Base-by-base conservation (phyloP, 2,888 invertebrate species). In the Mellilla xanthometata region DNA sequence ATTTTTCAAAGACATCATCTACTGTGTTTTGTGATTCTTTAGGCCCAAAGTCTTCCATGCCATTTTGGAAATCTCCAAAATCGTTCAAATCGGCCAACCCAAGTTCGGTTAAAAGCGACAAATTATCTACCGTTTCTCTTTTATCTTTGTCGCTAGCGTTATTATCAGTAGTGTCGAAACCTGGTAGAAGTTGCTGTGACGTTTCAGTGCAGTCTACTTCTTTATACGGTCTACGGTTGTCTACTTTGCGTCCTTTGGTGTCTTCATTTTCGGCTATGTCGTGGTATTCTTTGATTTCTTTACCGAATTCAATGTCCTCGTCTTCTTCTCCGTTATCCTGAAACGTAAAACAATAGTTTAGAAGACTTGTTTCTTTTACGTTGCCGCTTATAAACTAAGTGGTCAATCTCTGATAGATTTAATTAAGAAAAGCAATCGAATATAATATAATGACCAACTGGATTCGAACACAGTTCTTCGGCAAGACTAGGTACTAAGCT, bases 271-370 rank as follows among this genome's bases (percentile, higher is more conserved):
- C 82, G 0, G 72, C 60, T n/a, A 81, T 56, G 35, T 89, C 90
- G 56, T 87, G 88, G 52, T 88, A 84, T 60, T 90, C 90, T 58
- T 81, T 76, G 6, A 90, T 80, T 63, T 90, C 90, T 62, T 72
- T 87, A 0, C 72, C 90, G 46, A 72, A 86, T 70, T 91, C 89
- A 12, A 92, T 80, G 3, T 90, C 90, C 19, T 91, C 92, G n/a
- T 92, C 91, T 8, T 92, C 92, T 4, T 90, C 86, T 56, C 86
- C 84, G 60, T 81, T 76, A 47, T 89, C 84, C 86, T 89, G 62
- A 8, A 49, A 61, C 55, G 38, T 23, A 43, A n/a, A n/a, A n/a
- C n/a, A n/a, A n/a, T n/a, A n/a, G n/a, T n/a, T n/a, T n/a, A n/a
- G n/a, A n/a, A n/a, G n/a, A n/a, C n/a, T n/a, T n/a, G n/a, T n/a